phyloP scores from a whole-genome alignment of 2,888 invertebrate genomes.

The Dryocosmus kuriphilus region DNA sequence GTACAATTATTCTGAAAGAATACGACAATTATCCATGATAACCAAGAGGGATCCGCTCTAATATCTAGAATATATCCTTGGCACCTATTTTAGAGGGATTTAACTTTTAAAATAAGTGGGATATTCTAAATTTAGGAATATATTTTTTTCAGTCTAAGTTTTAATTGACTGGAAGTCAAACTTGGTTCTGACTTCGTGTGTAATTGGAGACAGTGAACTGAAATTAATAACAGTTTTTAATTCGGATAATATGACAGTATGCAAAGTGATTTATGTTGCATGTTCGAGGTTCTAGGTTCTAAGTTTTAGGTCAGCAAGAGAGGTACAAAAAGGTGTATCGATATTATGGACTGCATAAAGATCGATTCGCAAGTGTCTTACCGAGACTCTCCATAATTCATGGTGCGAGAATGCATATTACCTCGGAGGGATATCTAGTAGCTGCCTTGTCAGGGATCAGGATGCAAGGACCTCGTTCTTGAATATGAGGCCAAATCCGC shows the following conservation, averaged over 20 bases:
- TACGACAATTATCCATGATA: no score
- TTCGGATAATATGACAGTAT: neutral
- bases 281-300: neutral
- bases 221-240: neutral
- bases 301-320: conserved; percentile 48
- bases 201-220: neutral
- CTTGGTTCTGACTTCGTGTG: no score
- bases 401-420: conserved; percentile 49
- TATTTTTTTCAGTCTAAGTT: no score
- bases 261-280: neutral
- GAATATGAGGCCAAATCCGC: conserved; percentile 42
- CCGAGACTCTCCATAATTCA: conserved; percentile 51
- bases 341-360: conserved; percentile 48
- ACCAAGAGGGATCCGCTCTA: no score
- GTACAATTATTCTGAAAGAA: no score
- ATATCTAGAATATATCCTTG: no score
- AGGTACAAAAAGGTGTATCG: conserved; percentile 4
- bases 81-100: no score
- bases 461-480: conserved; percentile 42
- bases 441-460: conserved; percentile 36
- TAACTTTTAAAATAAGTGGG: no score
- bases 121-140: no score
- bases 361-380: conserved; percentile 48
- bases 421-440: conserved; percentile 46
- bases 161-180: no score